Conservation (phyloP, 2,797 vertebrate genomes). For the Australoheros facetus region DNA sequence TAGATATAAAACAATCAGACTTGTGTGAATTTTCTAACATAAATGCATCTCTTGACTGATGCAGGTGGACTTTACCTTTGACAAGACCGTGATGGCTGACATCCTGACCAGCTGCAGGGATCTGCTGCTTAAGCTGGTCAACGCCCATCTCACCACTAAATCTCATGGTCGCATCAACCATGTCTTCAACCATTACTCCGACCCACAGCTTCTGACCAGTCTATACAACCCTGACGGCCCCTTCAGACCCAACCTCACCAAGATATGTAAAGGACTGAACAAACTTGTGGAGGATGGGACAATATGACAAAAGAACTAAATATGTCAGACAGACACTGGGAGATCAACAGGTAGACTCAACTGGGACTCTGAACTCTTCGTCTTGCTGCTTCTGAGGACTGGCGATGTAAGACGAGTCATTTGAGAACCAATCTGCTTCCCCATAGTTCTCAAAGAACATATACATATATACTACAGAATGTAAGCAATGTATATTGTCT, state of each 20-base stretch:
- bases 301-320: slow-evolving; percentile 60
- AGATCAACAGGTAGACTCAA: slow-evolving; percentile 38
- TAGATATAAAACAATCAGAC: neutral
- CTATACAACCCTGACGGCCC: slow-evolving; percentile 83
- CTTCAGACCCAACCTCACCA: slow-evolving; percentile 81
- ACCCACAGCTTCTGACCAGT: slow-evolving; percentile 83
- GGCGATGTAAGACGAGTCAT: neutral
- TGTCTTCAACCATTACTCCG: slow-evolving; percentile 90
- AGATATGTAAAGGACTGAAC: slow-evolving; percentile 88
- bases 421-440: slow-evolving; percentile 29
- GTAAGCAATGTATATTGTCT: slow-evolving; percentile 15
- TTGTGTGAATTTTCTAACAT: neutral
- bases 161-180: slow-evolving; percentile 89
- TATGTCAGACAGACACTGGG: slow-evolving; percentile 55
- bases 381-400: slow-evolving; percentile 43
- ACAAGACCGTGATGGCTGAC: slow-evolving; percentile 82
- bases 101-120: slow-evolving; percentile 85
- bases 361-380: slow-evolving; percentile 34
- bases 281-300: slow-evolving; percentile 89
- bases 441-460: slow-evolving; percentile 29
- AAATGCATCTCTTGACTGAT: neutral
- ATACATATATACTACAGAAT: slow-evolving; percentile 13
- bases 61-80: slow-evolving; percentile 92
- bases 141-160: slow-evolving; percentile 88
- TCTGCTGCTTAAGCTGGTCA: slow-evolving; percentile 86